Evolutionary conservation across 2,113 vertebrate species (phyloP), one percentile per base, ranked within the genome.

Genomic region (Lynx canadensis): DNA sequence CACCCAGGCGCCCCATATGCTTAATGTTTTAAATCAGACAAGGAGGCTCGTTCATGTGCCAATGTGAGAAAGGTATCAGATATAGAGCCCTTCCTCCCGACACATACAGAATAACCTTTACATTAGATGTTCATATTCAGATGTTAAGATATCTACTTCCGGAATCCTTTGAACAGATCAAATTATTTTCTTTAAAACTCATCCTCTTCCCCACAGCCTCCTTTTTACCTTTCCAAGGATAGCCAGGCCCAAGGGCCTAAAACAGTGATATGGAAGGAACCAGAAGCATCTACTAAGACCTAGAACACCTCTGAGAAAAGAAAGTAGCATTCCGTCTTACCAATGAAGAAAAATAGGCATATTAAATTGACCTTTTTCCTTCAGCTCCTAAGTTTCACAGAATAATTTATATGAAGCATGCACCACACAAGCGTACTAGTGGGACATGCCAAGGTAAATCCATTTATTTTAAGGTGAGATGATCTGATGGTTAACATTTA

Each of bases 391-490:
- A 85, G 14, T 6, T 83, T 29, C 52, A 95, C 52, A 68, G 57
- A 90, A 86, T 66, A 90, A 96, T 36, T 63, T 73, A 65, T 1
- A 33, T 18, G 13, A 87, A 95, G 23, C 0, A 31, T 41, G 25
- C 63, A 6, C 36, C 69, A 63, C 45, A 74, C 41, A 96, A 73
- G 69, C 92, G 68, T 33, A 52, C 23, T 18, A 95, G 41, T 50
- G 13, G 19, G 41, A 66, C 78, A 65, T 69, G 18, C 69, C 66
- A 82, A 76, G 29, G 48, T 29, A 68, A 74, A 92, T 55, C 29
- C 19, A 81, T 90, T 88, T 87, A 66, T 79, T 92, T 71, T 71
- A 79, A 94, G 21, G n/a, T 92, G 80, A 95, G 89, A 71, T 57
- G 38, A 76, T 52, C 14, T 57, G 25, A 65, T 83, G 31, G 21